Base-by-base conservation (phyloP, 2,888 invertebrate species). In the Tetramorium bicarinatum region DNA sequence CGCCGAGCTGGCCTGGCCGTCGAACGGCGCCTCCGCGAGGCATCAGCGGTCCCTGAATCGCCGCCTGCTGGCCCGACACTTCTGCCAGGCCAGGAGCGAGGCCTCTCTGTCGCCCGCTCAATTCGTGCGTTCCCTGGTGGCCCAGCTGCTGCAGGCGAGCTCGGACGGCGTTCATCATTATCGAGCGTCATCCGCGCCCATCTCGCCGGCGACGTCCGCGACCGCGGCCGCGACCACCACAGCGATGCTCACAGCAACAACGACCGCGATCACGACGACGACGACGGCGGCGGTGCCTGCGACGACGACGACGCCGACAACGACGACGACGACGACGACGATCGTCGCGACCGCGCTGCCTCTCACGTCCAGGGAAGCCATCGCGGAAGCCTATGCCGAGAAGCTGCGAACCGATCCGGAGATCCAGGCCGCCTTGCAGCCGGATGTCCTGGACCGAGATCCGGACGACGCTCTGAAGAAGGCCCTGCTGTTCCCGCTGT, bases 391-490 rank as follows among this genome's bases (percentile, higher is more conserved):
- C 2, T 98, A 98, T 93, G 97, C 97, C 85, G 98, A 98, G 87
- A 97, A 97, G 93, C 93, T 98, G 25, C 95, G 97, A 62, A 96
- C 96, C 0, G 98, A 98, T 91, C 96, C 97, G 0, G 98, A 98
- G 88, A 97, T 99, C 69, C 97, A 98, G 89, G 97, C 97, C 89
- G 97, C 97, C 0, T 95, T 99, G 52, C 96, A 97, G 52, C 97
- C 98, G 0, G 97, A 97, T 84, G 97, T 97, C 87, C 96, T 98
- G 90, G 98, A 99, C 92, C 96, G 97, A 91, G 97, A 98, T 93
- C 98, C 99, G 0, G 99, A 99, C 92, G 98, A 98, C 92, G 98
- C 98, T 79, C 97, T 99, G 93, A 98, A 98, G 92, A 97, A 98
- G 92, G 98, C 98, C 0, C 95, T 99, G 0, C 95, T 99, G 25